Conservation (phyloP, 2,113 vertebrate genomes). For the Tragelaphus strepsiceros region DNA sequence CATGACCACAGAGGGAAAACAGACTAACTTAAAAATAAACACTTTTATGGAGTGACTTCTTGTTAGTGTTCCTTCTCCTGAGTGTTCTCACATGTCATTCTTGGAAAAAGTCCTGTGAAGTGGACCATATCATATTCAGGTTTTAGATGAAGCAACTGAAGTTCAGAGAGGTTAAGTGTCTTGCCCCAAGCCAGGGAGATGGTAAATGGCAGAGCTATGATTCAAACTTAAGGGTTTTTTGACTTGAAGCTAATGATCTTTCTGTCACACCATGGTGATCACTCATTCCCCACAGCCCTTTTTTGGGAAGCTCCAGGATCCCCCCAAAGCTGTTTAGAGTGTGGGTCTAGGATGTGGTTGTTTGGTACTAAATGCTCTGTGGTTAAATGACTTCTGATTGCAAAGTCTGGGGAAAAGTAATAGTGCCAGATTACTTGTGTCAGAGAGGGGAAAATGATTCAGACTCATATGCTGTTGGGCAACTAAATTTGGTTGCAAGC, state of each 20-base stretch:
- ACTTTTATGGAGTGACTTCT: neutral
- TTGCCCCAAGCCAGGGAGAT: neutral
- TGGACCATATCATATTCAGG: neutral
- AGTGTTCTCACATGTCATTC: constrained; percentile 11
- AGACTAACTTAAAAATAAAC: constrained; percentile 29
- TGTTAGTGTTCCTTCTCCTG: constrained; percentile 18
- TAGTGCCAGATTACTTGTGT: constrained; percentile 31
- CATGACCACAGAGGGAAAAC: neutral
- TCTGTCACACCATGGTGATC: neutral
- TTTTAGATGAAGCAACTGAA: constrained; percentile 6
- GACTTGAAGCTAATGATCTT: neutral
- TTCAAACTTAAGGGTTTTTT: constrained; percentile 43
- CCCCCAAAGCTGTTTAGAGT: neutral
- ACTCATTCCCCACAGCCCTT: neutral
- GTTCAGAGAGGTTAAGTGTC: neutral
- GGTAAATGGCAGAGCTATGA: constrained; percentile 32
- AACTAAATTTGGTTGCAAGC: neutral
- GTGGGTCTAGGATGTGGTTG: neutral
- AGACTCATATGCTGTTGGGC: constrained; percentile 39
- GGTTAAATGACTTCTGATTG: constrained; percentile 37
- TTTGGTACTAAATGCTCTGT: constrained; percentile 36
- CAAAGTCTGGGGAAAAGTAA: constrained; percentile 47
- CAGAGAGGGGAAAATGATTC: constrained; percentile 60
- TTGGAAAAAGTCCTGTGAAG: neutral
- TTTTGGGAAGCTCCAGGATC: constrained; percentile 43